Conservation (phyloP, 2,888 invertebrate species). For the Tortrix viridana region DNA sequence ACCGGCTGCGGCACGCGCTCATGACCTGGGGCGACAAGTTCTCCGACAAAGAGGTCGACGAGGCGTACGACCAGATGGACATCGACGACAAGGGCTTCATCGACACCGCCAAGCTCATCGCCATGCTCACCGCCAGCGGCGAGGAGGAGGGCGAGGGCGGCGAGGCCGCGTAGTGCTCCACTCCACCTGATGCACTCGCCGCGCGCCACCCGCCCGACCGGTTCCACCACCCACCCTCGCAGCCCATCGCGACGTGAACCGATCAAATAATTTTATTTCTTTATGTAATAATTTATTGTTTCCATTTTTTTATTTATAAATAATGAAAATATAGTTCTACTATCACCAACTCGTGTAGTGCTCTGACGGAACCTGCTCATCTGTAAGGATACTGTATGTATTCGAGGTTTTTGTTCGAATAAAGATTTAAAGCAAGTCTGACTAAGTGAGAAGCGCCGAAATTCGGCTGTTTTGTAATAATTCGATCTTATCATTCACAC, state of each 20-base stretch:
- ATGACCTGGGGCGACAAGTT: slow-evolving; percentile 98
- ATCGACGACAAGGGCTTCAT: slow-evolving; percentile 96
- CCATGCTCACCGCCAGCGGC: slow-evolving; percentile 93
- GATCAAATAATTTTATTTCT: slow-evolving; percentile 72
- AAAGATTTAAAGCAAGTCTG: slow-evolving; percentile 74
- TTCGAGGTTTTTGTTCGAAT: slow-evolving; percentile 70
- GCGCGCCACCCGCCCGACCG: slow-evolving; percentile 56
- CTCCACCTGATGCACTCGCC: slow-evolving; percentile 34
- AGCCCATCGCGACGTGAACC: slow-evolving; percentile 69
- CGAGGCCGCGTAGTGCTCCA: slow-evolving; percentile 72
- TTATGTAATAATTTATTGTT: slow-evolving; percentile 78
- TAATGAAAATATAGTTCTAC: slow-evolving; percentile 82
- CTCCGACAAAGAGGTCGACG: slow-evolving; percentile 93
- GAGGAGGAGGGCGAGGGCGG: slow-evolving; percentile 89
- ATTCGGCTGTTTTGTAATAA: slow-evolving; percentile 62
- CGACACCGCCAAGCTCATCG: slow-evolving; percentile 93
- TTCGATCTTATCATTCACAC: slow-evolving; percentile 67
- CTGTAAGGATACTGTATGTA: slow-evolving; percentile 73
- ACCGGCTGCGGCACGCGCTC: slow-evolving; percentile 94
- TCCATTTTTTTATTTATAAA: slow-evolving; percentile 83
- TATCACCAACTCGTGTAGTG: slow-evolving; percentile 62
- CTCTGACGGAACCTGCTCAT: slow-evolving; percentile 30
- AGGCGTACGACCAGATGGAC: slow-evolving; percentile 96
- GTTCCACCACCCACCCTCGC: slow-evolving; percentile 52
- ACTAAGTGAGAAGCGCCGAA: slow-evolving; percentile 63